Evolutionary conservation across 2,113 vertebrate genomes (phyloP).

Genomic region (Centropus bengalensis): DNA sequence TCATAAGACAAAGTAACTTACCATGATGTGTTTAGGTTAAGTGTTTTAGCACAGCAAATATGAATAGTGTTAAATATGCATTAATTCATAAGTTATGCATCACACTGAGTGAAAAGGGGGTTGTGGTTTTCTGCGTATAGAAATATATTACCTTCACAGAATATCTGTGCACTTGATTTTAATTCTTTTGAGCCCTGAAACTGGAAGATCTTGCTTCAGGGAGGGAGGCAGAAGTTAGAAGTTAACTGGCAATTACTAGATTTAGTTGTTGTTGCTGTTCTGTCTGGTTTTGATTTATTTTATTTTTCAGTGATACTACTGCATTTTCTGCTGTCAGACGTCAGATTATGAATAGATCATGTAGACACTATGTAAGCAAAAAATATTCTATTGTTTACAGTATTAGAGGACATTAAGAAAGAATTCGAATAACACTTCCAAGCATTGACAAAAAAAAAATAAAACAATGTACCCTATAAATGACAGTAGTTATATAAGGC

Average conservation of each 20-base stretch:
- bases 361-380: not conserved
- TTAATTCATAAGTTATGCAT: not conserved
- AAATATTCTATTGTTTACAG: not conserved
- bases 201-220: not conserved
- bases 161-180: not conserved
- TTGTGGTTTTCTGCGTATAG: not conserved
- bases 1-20: conserved; percentile 77
- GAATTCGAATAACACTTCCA: not conserved
- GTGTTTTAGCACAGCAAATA: conserved; percentile 61
- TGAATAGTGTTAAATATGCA: conserved; percentile 38
- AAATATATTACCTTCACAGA: not conserved
- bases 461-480: not conserved
- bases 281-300: not conserved
- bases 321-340: not conserved
- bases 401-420: not conserved
- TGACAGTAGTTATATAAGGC: not conserved
- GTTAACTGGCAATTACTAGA: not conserved
- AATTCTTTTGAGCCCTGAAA: not conserved
- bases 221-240: not conserved
- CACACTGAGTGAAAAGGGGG: not conserved
- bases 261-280: not conserved
- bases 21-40: conserved; percentile 69
- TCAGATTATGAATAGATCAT: not conserved
- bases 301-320: not conserved
- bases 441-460: not conserved